Conservation (phyloP, 2,113 vertebrate genomes). For the Nibea albiflora region DNA sequence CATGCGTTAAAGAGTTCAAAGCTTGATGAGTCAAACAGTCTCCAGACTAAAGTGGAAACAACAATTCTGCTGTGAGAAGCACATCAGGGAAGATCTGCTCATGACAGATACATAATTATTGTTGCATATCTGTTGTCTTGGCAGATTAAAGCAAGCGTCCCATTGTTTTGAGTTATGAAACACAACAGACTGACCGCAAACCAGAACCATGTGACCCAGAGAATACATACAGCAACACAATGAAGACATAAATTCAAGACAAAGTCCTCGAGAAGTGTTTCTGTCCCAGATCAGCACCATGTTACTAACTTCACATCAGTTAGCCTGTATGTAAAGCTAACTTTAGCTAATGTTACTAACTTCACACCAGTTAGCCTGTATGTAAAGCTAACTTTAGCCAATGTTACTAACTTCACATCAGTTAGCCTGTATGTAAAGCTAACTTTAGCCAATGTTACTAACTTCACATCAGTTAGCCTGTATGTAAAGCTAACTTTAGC, state of each 20-base stretch:
- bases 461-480: too few relatives aligned
- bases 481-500: too few relatives aligned
- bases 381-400: too few relatives aligned
- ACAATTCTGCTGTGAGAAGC: not conserved
- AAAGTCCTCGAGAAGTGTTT: not conserved
- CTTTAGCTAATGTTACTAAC: too few relatives aligned
- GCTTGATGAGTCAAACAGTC: not conserved
- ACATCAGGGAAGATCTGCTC: slow-evolving; percentile 3
- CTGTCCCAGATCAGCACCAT: too few relatives aligned
- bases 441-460: too few relatives aligned
- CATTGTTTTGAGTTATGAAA: slow-evolving; percentile 35
- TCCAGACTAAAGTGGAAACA: not conserved
- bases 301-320: too few relatives aligned
- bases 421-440: too few relatives aligned
- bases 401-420: too few relatives aligned
- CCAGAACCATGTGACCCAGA: not conserved
- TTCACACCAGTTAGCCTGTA: too few relatives aligned
- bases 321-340: too few relatives aligned
- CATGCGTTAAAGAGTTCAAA: not conserved
- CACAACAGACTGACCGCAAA: slow-evolving; percentile 14
- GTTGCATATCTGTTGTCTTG: slow-evolving; percentile 37
- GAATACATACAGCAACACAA: not conserved
- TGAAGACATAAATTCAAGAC: not conserved
- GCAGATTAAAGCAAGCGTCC: slow-evolving; percentile 39
- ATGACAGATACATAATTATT: slow-evolving; percentile 27